Base-by-base conservation (phyloP, 2,888 invertebrate genomes). In the Agonopterix arenella region DNA sequence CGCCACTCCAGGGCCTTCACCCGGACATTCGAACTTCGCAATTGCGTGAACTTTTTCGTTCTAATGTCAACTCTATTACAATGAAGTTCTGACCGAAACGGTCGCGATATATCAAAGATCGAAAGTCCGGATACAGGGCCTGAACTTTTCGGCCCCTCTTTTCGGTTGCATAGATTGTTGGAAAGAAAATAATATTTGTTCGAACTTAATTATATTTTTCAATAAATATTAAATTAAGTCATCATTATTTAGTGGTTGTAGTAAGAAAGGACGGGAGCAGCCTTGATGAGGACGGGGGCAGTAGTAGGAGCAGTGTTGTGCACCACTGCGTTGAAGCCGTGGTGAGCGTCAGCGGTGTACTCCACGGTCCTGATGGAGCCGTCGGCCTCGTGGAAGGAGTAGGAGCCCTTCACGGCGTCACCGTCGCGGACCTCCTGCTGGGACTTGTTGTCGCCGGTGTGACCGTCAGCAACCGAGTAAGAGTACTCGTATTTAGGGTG, bases 371-470 rank as follows among this genome's bases (percentile, higher is more conserved):
- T 77, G 66, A 83, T 66, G 66, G 89, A 88, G 59, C 89, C 89
- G 62, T 90, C 90, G 49, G 90, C 82, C 68, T 90, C 88, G 53
- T 79, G 77, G 60, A 90, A 73, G 28, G 84, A 82, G 77, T 90
- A 86, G 16, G 79, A 76, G 55, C 89, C 90, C 66, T 85, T 83
- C 54, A 90, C 89, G 5, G 77, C 80, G 59, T 89, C 90, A 45
- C 90, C 90, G 57, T 89, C 88, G 51, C 80, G 76, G 54, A 64
- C 59, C 63, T 90, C 90, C 58, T 88, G 84, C 67, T 89, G 89
- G 57, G 76, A 73, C 73, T 90, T 89, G 70, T 83, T 73, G 74
- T 90, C 90, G 42, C 89, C 89, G 65, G 89, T 85, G 68, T 85
- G 83, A n/a, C 76, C 73, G 64, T 90, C 90, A 56, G 82, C 74